Evolutionary conservation across 2,113 vertebrate species (phyloP).

Genomic region (Coptodon rendalli): DNA sequence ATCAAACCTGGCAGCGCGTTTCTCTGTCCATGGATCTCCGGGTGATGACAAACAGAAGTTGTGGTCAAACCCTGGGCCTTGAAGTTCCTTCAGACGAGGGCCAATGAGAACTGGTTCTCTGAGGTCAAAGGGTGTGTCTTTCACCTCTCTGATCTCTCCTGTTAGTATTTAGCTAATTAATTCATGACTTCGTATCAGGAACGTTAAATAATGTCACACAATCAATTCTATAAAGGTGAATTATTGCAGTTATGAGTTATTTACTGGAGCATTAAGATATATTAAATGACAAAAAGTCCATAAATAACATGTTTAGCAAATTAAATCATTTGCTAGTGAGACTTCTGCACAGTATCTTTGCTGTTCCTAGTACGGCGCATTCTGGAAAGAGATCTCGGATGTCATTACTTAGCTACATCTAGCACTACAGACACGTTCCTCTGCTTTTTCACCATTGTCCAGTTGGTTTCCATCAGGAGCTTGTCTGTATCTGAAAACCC

Average conservation of each 20-base stretch:
- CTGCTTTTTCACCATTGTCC: background rate
- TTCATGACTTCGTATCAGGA: background rate
- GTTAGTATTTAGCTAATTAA: background rate
- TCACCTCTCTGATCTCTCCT: slow-evolving; percentile 82
- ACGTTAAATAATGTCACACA: background rate
- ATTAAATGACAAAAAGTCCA: background rate
- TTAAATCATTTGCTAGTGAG: background rate
- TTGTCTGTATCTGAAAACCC: background rate
- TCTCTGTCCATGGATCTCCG: slow-evolving; percentile 47
- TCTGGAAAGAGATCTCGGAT: background rate
- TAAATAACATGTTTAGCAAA: background rate
- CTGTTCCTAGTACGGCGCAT: background rate
- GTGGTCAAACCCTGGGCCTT: slow-evolving; percentile 85
- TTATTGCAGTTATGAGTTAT: background rate
- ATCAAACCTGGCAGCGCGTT: slow-evolving; percentile 76
- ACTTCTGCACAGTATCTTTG: background rate
- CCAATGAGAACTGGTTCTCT: slow-evolving; percentile 78
- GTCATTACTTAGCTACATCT: background rate
- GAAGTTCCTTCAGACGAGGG: slow-evolving; percentile 73
- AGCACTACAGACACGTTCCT: background rate
- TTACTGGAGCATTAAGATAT: background rate
- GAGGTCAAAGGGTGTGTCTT: slow-evolving; percentile 83
- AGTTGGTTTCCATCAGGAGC: background rate
- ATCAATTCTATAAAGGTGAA: background rate
- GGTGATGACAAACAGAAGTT: slow-evolving; percentile 84